Base-by-base conservation (phyloP, 2,797 vertebrate species). In the Tokudaia tokunoshimensis region DNA sequence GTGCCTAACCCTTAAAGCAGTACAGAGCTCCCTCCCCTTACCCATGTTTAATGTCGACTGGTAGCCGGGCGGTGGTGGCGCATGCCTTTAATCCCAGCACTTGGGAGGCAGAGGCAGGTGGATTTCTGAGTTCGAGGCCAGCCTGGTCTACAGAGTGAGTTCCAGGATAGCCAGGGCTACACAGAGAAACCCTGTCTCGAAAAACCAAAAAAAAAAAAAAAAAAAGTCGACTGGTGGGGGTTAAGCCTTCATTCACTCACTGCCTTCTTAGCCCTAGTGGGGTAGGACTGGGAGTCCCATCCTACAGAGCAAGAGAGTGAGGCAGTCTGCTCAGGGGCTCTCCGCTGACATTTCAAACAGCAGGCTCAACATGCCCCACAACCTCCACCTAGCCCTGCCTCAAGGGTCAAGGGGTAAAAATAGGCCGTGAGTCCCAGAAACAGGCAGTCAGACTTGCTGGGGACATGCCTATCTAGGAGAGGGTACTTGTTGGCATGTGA, bases 391-490 rank as follows among this genome's bases (percentile, higher is more conserved):
- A 72, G 65, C 44, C 10, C 20, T 10, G 14, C 74, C 44, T 20
- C 34, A 44, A 7, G 4, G 13, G 37, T 26, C 81, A 55, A 26
- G 31, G 79, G 72, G 44, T 24, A 10, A 50, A 17, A 17, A 6
- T 47, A 37, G 63, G 63, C 55, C 9, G 19, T 29, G 61, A 59
- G 41, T 70, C 78, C 63, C 44, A 29, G 41, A 47, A 29, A 19
- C 20, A 57, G 31, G 44, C 61, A 50, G 0, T 0, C 7, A 20
- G 47, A 31, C 50, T 14, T 31, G 12, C 15, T 65, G 5, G 3
- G 19, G 44, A 52, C 11, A 29, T 1, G 2, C 79, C 37, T 5
- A 0, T 55, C 88, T 52, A 50, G 55, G 37, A 44, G 63, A 89
- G n/a, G 61, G 50, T 4, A 1, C 65, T 24, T 79, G 34, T 47